Conservation (phyloP, 2,888 invertebrate genomes). For the Apotomis betuletana region DNA sequence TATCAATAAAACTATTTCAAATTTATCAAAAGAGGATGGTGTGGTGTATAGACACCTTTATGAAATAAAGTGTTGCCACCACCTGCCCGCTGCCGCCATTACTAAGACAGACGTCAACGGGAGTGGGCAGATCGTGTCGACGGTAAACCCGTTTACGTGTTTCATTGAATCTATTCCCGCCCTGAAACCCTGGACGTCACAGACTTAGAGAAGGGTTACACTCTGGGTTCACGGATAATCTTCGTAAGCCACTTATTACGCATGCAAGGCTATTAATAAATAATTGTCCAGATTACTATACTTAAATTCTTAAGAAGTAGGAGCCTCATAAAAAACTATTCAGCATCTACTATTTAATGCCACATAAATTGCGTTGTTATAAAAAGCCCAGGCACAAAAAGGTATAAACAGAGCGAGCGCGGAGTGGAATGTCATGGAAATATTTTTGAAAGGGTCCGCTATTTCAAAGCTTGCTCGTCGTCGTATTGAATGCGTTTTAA, state of each 20-base stretch:
- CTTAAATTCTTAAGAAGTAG: neutral
- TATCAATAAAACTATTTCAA: too few relatives aligned
- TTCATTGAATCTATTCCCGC: too few relatives aligned
- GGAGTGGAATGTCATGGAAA: constrained; percentile 77
- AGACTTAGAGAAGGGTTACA: neutral
- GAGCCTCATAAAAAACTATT: neutral
- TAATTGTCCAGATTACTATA: neutral
- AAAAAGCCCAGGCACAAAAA: constrained; percentile 60
- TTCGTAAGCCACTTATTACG: constrained; percentile 12
- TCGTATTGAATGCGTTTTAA: constrained; percentile 84
- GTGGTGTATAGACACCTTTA: too few relatives aligned
- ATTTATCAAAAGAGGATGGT: too few relatives aligned
- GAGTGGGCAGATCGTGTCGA: too few relatives aligned
- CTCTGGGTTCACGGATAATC: neutral
- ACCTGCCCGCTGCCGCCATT: too few relatives aligned
- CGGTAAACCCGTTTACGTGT: too few relatives aligned
- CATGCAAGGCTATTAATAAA: constrained; percentile 8
- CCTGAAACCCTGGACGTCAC: too few relatives aligned
- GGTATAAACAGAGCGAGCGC: constrained; percentile 66
- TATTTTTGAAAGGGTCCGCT: constrained; percentile 80
- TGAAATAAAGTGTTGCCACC: too few relatives aligned
- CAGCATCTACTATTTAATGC: constrained; percentile 2
- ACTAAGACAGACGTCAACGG: too few relatives aligned
- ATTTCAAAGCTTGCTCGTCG: constrained; percentile 80
- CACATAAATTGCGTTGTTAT: constrained; percentile 19